Evolutionary conservation across 2,888 invertebrate species (phyloP).

Genomic region (Drosophila rellima): DNA sequence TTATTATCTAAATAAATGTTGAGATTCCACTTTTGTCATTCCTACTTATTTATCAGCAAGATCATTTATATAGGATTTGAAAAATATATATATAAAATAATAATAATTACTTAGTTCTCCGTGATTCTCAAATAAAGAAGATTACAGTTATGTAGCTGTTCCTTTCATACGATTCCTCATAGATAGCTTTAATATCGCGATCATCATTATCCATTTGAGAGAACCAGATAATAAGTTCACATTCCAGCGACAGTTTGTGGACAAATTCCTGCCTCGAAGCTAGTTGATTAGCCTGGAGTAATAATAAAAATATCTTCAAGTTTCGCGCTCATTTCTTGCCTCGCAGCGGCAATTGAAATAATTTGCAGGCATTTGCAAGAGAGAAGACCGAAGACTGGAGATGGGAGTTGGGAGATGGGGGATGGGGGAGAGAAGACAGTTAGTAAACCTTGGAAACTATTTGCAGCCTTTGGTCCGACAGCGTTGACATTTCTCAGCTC

Average conservation of each 20-base stretch:
- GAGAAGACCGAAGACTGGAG: neutral
- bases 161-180: neutral
- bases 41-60: too few species aligned
- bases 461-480: constrained; percentile 29
- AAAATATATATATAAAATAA: neutral
- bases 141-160: neutral
- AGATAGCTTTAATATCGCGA: neutral
- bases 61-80: neutral
- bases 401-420: neutral
- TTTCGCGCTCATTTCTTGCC: neutral
- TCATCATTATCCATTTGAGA: constrained; percentile 10
- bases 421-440: constrained; percentile 30
- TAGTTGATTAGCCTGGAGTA: constrained; percentile 54
- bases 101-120: neutral
- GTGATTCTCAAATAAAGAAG: neutral
- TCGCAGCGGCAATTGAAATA: constrained; percentile 38
- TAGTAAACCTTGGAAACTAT: constrained; percentile 19
- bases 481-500: constrained; percentile 54
- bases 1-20: too few species aligned
- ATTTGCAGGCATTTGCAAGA: constrained; percentile 58
- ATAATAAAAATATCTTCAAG: constrained; percentile 56
- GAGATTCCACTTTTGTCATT: too few species aligned
- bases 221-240: constrained; percentile 35
- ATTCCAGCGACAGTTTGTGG: constrained; percentile 44
- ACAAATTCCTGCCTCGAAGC: constrained; percentile 38